Evolutionary conservation across 2,113 vertebrate genomes (phyloP), one percentile per base, ranked within the genome.

Genomic region (Mormoops blainvillei): DNA sequence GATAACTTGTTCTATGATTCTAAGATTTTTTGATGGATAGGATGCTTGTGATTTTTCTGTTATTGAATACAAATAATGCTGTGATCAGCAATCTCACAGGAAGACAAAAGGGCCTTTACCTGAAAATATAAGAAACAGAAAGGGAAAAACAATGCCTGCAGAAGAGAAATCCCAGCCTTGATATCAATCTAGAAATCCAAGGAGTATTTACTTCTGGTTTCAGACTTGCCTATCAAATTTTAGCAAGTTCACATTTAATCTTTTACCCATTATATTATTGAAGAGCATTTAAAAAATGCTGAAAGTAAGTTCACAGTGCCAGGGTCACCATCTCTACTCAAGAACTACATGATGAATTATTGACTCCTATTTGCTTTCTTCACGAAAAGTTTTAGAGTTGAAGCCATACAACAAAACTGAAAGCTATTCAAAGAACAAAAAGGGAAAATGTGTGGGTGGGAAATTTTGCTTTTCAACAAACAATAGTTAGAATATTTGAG

Each of bases 391-490:
- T 54, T 78, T 77, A 85, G 74, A 89, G 41, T 52, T 81, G 56
- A 94, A 93, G 89, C 20, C 76, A 81, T 28, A 85, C 56, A 94
- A 82, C 74, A 92, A 89, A 50, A 22, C 24, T 68, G 74, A 93
- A 92, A 93, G 33, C 14, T 48, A 71, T 80, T 93, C 82, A 65
- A 86, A 94, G 58, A 95, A 71, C 87, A 85, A 86, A 94, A 48
- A 74, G 61, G 43, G 43, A 88, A 91, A 63, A 93, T 61, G 36
- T 65, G 24, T 12, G 63, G 70, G 36, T 19, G 36, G 43, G 50
- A 94, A 96, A 77, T 81, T 95, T 95, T 78, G 77, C 74, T 87
- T 97, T 92, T 89, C 43, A 82, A 65, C 58, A 82, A 65, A 78
- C 4, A 76, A 73, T 82, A 83, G 78, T 67, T 67, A 71, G 11